Evolutionary conservation across 1,140 invertebrate species (phyloP), one percentile per base, ranked within the genome.

Genomic region (Zaprionus africanus): DNA sequence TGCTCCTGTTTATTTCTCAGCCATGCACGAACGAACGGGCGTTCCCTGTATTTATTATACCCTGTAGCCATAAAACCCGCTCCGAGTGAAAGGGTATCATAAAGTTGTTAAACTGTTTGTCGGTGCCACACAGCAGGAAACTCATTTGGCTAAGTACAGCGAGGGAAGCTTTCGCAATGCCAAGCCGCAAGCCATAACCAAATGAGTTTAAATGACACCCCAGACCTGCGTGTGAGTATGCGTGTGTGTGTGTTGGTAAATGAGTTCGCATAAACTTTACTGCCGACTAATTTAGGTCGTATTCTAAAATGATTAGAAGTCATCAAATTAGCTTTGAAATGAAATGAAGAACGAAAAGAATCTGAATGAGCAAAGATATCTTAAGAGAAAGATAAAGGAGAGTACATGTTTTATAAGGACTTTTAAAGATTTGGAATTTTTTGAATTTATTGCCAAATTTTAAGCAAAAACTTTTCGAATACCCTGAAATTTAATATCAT

Each of bases 1-100:
- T 72, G 70, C 81, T 78, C 77, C 77, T 86, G 82, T 86, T 85
- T 85, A 82, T 86, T 73, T 86, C 76, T 76, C 82, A 83, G 81
- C 53, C 56, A 58, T 46, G 76, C 62, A 70, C 66, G 62, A 54
- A 76, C 63, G n/a, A 43, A 43, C 41, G 62, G 61, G 54, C 58
- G 64, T 77, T 77, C 49, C 64, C 57, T 82, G 64, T 64, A 81
- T 76, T 63, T 76, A 70, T 64, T 51, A 76, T 76, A 78, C 70
- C 34, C 68, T 58, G 64, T 26, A 68, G 17, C 17, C 26, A 28
- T 26, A 28, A 57, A 7, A 22, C 22, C 17, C 5, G 0, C n/a
- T 0, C 13, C 1, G 15, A 2, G 41, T 9, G 41, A 53, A 28
- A 24, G 41, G 28, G 36, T 15, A 67, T 67, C 15, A 22, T 26